Base-by-base conservation (phyloP, 2,113 vertebrate genomes). In the Naja naja region DNA sequence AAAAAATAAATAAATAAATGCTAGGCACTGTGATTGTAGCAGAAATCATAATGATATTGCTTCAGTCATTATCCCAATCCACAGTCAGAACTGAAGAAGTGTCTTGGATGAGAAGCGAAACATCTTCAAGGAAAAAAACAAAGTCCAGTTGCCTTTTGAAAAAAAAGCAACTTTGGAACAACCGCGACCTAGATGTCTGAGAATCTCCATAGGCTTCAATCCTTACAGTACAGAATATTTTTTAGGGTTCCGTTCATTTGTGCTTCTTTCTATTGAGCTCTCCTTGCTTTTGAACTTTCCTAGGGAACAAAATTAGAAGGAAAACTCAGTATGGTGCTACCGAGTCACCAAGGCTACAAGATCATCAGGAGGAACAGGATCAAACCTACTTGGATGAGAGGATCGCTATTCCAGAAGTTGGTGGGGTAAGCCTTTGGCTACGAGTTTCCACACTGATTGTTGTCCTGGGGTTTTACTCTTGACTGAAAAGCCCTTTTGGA, bases 351-450 rank as follows among this genome's bases (percentile, higher is more conserved):
- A 81, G 53, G 3, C 8, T 22, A 90, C 58, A 86, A 39, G 54
- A 43, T 39, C 69, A 39, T 1, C 27, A 90, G 25, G 54, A 88
- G 27, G 34, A 27, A 8, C 14, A 74, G 88, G 86, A 91, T 45
- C 85, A 87, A 93, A 93, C 89, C 56, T 93, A 93, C 34, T 39
- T 93, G 85, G 85, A 93, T 45, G 89, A 93, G 16, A 91, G 43
- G 52, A 88, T 93, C 34, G 22, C 9, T 25, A 93, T 93, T 88
- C 92, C 92, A 47, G 92, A 93, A 25, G 89, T 91, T 53, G 34
- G 55, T 25, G 92, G 89, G 88, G 92, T 93, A 91, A 91, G 92
- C 49, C 27, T 60, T 58, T 34, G 88, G 34, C 12, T 45, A 85
- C 6, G 7, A 43, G 69, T 74, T 56, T 60, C 5, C 11, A 25